phyloP scores from a whole-genome alignment of 2,888 invertebrate species.

The Drosophila subquinaria region DNA sequence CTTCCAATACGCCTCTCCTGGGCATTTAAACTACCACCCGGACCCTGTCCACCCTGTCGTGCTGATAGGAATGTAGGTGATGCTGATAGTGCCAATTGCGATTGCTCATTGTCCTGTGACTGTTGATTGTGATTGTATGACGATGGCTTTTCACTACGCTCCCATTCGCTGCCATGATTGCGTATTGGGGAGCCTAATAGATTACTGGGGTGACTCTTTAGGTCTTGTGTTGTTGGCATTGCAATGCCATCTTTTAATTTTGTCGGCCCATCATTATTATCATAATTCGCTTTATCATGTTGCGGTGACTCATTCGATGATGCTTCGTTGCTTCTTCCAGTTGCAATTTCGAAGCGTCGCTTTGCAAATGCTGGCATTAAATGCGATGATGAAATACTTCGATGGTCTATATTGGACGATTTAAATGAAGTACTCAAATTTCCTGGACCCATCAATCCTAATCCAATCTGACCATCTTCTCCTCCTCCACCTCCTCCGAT shows the following conservation, averaged over 20 bases:
- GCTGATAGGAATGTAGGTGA: slow-evolving; percentile 56
- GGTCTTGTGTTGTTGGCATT: slow-evolving; percentile 1
- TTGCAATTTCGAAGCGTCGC: slow-evolving; percentile 69
- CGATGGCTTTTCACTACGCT: slow-evolving; percentile 39
- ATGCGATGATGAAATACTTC: slow-evolving; percentile 84
- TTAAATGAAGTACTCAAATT: slow-evolving; percentile 45
- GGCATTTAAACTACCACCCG: slow-evolving; percentile 24
- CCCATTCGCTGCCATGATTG: slow-evolving; percentile 33
- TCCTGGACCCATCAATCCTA: slow-evolving; percentile 3
- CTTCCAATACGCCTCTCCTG: slow-evolving; percentile 91
- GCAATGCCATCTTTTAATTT: slow-evolving; percentile 2
- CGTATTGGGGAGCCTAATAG: slow-evolving; percentile 20
- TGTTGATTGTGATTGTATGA: slow-evolving; percentile 16
- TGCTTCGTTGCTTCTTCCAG: slow-evolving; percentile 24
- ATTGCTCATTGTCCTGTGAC: slow-evolving; percentile 40
- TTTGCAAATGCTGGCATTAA: slow-evolving; percentile 85
- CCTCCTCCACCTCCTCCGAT: slow-evolving; percentile 10
- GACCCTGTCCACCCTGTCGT: slow-evolving; percentile 28
- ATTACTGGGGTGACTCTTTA: not conserved
- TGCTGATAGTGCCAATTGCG: slow-evolving; percentile 29
- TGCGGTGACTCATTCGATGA: slow-evolving; percentile 43
- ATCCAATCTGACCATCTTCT: not conserved
- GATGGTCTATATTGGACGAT: slow-evolving; percentile 81
- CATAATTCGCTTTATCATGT: slow-evolving; percentile 32
- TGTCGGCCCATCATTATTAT: slow-evolving; percentile 22